Percentiles rank a stretch among this genome's conserved stretches.
Conservation (phyloP, 2,113 vertebrate genomes). For the Hippotragus niger region DNA sequence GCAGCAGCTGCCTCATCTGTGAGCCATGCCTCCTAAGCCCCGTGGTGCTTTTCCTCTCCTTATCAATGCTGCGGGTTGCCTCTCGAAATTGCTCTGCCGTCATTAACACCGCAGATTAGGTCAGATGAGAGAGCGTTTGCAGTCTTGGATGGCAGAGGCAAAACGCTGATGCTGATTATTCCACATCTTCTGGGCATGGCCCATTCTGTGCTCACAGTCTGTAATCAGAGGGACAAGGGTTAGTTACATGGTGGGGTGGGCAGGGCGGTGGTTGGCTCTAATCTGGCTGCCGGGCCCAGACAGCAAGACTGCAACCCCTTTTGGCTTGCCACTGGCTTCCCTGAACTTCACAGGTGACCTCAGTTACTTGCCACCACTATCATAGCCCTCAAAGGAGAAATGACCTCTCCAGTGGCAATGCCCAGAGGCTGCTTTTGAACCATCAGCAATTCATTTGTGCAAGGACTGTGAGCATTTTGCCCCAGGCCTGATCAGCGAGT, state of each 20-base stretch:
- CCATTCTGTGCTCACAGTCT: slow-evolving; percentile 47
- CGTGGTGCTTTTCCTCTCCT: slow-evolving; percentile 52
- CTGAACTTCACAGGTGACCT: neutral
- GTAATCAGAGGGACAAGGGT: slow-evolving; percentile 27
- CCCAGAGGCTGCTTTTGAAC: neutral
- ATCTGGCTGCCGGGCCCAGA: neutral
- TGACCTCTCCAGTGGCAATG: neutral
- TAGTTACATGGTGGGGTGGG: neutral
- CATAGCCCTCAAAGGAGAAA: neutral
- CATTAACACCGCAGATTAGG: slow-evolving; percentile 61
- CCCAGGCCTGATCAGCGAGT: neutral
- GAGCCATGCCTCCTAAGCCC: neutral
- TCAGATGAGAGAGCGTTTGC: slow-evolving; percentile 46
- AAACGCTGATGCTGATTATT: slow-evolving; percentile 53
- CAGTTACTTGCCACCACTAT: neutral
- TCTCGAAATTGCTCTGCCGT: slow-evolving; percentile 63
- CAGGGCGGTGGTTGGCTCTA: neutral
- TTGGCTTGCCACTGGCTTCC: neutral
- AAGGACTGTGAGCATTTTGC: neutral
- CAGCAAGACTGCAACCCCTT: neutral
- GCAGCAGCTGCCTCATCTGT: slow-evolving; percentile 18
- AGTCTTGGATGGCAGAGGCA: slow-evolving; percentile 51
- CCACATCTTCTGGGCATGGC: slow-evolving; percentile 26
- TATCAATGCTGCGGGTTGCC: slow-evolving; percentile 56
- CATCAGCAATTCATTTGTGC: neutral